Evolutionary conservation across 2,888 invertebrate genomes (phyloP).

Genomic region (Sarcophaga subvicina): DNA sequence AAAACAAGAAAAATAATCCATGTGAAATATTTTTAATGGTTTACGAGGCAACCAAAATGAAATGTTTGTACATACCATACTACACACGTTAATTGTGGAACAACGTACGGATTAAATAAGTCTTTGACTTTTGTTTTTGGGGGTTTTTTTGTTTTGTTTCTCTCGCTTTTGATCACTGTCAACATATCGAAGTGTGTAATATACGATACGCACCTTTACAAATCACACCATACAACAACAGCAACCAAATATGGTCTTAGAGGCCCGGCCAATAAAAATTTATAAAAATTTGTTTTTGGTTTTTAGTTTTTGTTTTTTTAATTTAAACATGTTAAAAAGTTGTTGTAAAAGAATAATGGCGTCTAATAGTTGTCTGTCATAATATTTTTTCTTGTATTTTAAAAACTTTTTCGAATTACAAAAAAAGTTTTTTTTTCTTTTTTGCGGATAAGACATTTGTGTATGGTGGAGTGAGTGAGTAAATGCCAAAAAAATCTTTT

Average conservation of each 20-base stretch:
- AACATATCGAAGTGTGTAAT: constrained; percentile 13
- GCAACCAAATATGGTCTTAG: constrained; percentile 51
- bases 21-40: background rate
- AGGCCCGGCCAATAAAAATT: constrained; percentile 50
- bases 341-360: constrained; percentile 28
- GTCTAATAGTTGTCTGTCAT: constrained; percentile 54
- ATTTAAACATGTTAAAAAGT: too few relatives aligned
- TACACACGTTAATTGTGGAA: constrained; percentile 35
- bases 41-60: background rate
- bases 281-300: background rate
- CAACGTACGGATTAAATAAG: constrained; percentile 38
- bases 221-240: constrained; percentile 4
- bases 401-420: background rate
- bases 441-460: too few relatives aligned
- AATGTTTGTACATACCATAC: background rate
- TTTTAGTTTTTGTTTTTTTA: background rate
- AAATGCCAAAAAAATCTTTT: too few relatives aligned
- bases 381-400: constrained; percentile 25
- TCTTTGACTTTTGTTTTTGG: constrained; percentile 17
- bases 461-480: too few relatives aligned
- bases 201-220: constrained; percentile 59
- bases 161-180: background rate
- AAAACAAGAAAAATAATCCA: background rate
- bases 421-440: too few relatives aligned
- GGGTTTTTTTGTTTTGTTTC: constrained; percentile 5